Percentiles rank a stretch among this genome's conserved stretches.
These are phyloP conservation scores for Pachydiplax longipennis DNA, from an alignment of 2,888 invertebrate species.

Conservation along the genomic window DNA sequence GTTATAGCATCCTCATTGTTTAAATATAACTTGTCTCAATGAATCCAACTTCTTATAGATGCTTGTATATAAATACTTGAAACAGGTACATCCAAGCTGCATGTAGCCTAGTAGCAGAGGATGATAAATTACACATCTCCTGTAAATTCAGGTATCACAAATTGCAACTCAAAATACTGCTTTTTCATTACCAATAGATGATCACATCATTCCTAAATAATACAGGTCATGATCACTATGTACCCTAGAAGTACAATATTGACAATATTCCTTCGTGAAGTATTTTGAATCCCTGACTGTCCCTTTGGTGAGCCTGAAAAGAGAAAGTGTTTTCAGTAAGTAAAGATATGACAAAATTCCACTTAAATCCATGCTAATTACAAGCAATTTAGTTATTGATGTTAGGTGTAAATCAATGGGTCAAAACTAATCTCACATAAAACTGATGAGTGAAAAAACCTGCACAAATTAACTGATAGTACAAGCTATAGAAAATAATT, in stretches of 20 bases:
- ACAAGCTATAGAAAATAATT: too few species aligned
- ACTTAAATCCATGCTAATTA: too few species aligned
- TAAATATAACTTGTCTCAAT: background rate
- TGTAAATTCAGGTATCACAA: constrained; percentile 35
- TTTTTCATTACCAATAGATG: constrained; percentile 3
- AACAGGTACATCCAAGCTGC: background rate
- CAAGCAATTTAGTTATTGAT: too few species aligned
- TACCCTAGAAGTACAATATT: background rate
- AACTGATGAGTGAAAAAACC: too few species aligned
- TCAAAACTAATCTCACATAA: too few species aligned
- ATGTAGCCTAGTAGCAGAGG: background rate
- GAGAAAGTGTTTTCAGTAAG: background rate
- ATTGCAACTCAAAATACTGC: constrained; percentile 6
- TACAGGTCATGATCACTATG: background rate
- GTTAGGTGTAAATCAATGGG: too few species aligned
- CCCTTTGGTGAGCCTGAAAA: constrained; percentile 39
- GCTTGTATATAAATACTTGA: background rate
- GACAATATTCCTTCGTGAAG: background rate
- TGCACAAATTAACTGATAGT: too few species aligned
- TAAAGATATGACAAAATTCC: too few species aligned
- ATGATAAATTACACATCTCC: constrained; percentile 14
- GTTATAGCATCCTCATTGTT: background rate
- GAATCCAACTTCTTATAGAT: background rate
- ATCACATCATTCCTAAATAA: background rate
- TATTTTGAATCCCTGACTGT: constrained; percentile 7